These are phyloP conservation scores for Pherbina coryleti DNA, from an alignment of 2,888 invertebrate genomes.

Conservation along the genomic window DNA sequence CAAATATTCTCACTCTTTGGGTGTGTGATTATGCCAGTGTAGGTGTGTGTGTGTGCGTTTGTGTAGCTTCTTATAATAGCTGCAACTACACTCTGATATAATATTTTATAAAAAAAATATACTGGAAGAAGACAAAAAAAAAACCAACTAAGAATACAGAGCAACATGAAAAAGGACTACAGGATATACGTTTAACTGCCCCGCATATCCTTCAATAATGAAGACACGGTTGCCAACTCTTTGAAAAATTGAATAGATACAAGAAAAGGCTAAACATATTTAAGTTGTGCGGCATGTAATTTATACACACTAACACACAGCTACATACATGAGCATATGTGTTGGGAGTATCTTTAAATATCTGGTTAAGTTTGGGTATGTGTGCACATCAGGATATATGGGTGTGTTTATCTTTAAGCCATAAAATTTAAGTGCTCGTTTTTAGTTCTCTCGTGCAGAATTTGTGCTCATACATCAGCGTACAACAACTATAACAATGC, in stretches of 20 bases:
- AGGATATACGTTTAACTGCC: neutral
- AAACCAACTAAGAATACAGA: neutral
- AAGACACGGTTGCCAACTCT: neutral
- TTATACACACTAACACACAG: neutral
- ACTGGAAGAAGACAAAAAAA: neutral
- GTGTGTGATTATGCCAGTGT: too few relatives aligned
- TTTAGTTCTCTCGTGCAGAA: neutral
- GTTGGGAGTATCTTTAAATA: neutral
- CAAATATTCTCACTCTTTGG: too few relatives aligned
- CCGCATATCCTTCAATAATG: constrained; percentile 1
- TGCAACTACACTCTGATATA: too few relatives aligned
- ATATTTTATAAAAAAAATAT: neutral
- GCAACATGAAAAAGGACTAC: neutral
- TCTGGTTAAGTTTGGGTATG: too few relatives aligned
- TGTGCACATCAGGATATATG: neutral
- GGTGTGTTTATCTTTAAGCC: neutral
- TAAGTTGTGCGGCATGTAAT: constrained; percentile 1
- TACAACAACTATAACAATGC: neutral
- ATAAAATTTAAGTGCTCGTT: constrained; percentile 2
- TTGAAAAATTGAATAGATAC: neutral
- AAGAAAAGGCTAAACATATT: neutral
- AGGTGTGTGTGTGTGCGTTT: too few relatives aligned
- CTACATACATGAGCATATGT: neutral
- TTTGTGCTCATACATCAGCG: neutral
- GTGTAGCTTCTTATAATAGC: too few relatives aligned